Evolutionary conservation across 1,140 invertebrate species (phyloP), one percentile per base, ranked within the genome.

Genomic region (Pseudomyrmex flavicornis): DNA sequence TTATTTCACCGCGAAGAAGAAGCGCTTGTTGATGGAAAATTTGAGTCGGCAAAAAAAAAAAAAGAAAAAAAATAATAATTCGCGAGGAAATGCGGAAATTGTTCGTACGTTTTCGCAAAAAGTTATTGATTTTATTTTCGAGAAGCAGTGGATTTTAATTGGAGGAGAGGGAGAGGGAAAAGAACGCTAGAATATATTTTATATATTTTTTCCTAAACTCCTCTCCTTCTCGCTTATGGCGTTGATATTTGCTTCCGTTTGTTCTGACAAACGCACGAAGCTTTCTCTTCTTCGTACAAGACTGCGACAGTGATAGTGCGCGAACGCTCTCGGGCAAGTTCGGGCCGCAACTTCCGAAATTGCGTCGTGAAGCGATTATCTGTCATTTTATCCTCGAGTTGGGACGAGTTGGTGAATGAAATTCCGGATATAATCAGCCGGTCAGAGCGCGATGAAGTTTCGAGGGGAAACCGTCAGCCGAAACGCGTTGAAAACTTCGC

Each of bases 301-400:
- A 77, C 79, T 69, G 58, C 54, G 35, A 62, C 26, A 79, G 65
- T 79, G 77, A 84, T 35, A 35, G 35, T n/a, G 48, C 48, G 65
- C 82, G 69, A 83, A 77, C 15, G 74, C 58, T 69, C 74, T 44
- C 35, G 56, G 35, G 48, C 20, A 76, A 84, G 46, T 84, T 84
- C 44, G 52, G 13, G 35, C 74, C 48, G 61, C 74, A 79, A 84
- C 74, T 83, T 83, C 22, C 73, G 73, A 65, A 75, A 77, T 69
- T 48, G 56, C 82, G 73, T 69, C 56, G n/a, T 52, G 74, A 72
- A 79, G 72, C 73, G 52, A 84, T 84, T 84, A 84, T 48, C 82
- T 65, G 65, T 46, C 56, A 61, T 79, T 84, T 84, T 84, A 76
- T 76, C 46, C 44, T 68, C 44, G 52, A 76, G 44, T 70, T 65